Conservation (phyloP, 2,797 vertebrate genomes). For the Sebastiscus tertius region DNA sequence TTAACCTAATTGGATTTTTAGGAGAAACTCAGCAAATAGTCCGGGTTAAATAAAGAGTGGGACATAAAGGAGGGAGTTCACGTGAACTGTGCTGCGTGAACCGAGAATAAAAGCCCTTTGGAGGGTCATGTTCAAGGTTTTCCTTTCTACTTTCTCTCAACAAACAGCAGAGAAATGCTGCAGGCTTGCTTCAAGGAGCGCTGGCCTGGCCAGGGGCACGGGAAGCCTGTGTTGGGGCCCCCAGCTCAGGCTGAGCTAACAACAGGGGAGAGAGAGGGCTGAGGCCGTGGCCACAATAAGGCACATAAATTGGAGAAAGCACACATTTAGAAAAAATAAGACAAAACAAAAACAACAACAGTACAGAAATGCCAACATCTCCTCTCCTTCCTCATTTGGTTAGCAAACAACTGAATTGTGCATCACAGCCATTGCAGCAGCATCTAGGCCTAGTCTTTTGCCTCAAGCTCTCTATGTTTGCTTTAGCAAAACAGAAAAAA, state of each 20-base stretch:
- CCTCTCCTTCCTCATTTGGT: background rate
- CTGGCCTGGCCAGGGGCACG: slow-evolving; percentile 48
- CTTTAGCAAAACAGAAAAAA: background rate
- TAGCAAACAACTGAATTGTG: background rate
- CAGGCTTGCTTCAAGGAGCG: slow-evolving; percentile 61
- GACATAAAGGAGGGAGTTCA: slow-evolving; percentile 61
- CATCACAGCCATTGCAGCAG: background rate
- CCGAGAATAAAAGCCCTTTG: slow-evolving; percentile 64
- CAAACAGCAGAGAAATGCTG: slow-evolving; percentile 70
- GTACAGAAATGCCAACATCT: background rate
- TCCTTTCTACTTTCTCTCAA: slow-evolving; percentile 67
- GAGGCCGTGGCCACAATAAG: background rate
- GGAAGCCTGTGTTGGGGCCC: slow-evolving; percentile 44
- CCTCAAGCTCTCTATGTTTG: background rate
- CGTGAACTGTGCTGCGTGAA: slow-evolving; percentile 60
- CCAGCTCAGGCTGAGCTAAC: slow-evolving; percentile 38
- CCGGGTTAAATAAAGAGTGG: slow-evolving; percentile 78
- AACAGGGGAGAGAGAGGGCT: slow-evolving; percentile 14
- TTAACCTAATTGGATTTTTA: slow-evolving; percentile 85
- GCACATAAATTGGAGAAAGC: background rate
- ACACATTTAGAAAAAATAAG: background rate
- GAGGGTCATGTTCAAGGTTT: slow-evolving; percentile 78
- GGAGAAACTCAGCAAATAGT: slow-evolving; percentile 77
- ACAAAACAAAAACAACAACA: background rate
- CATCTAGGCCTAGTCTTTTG: background rate